Evolutionary conservation across 2,113 vertebrate genomes (phyloP).

Genomic region (Lophotis ruficrista): DNA sequence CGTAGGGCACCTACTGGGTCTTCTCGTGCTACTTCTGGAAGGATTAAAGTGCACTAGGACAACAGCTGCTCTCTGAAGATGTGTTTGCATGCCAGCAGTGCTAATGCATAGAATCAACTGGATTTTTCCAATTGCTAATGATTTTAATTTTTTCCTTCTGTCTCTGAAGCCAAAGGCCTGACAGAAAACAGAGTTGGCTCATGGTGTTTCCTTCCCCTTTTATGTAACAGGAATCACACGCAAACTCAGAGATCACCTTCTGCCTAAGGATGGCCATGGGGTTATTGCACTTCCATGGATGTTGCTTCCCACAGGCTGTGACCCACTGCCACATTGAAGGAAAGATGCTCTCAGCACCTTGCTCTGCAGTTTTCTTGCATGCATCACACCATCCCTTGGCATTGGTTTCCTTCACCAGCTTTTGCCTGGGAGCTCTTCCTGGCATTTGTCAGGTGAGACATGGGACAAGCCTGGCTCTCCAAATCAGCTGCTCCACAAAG

Average conservation of each 20-base stretch:
- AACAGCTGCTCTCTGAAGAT: conserved; percentile 47
- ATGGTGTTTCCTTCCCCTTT: not conserved
- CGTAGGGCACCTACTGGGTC: not conserved
- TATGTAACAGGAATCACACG: not conserved
- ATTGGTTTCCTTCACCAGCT: not conserved
- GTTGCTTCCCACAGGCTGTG: not conserved
- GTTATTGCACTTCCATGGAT: not conserved
- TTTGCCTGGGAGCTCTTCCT: not conserved
- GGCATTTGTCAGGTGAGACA: not conserved
- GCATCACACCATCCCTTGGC: not conserved
- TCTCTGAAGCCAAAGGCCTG: not conserved
- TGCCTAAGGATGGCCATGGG: not conserved
- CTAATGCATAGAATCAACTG: conserved; percentile 47
- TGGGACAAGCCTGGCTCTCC: not conserved
- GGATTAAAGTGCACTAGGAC: not conserved
- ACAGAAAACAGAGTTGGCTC: not conserved
- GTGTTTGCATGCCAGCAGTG: not conserved
- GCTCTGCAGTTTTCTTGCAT: not conserved
- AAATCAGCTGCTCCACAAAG: not conserved
- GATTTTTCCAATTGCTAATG: conserved; percentile 52
- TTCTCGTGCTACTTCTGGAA: conserved; percentile 31
- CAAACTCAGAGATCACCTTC: not conserved
- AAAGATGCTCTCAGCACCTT: not conserved
- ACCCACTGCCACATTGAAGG: not conserved
- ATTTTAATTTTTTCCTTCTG: conserved; percentile 61